phyloP scores from a whole-genome alignment of 2,113 vertebrate genomes.

The Cinclus cinclus region DNA sequence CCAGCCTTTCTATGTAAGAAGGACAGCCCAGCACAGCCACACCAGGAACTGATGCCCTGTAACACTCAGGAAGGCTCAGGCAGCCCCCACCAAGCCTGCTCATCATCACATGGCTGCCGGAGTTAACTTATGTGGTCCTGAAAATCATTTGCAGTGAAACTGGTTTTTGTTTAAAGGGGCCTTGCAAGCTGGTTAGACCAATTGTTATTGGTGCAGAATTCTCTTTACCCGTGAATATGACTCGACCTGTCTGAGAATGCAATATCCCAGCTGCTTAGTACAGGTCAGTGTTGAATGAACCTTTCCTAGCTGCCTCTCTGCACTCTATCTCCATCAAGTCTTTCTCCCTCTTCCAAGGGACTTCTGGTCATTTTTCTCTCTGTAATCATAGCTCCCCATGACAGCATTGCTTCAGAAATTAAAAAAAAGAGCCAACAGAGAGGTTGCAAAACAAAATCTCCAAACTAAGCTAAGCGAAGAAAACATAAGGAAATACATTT shows the following conservation, averaged over 20 bases:
- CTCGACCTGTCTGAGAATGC: background rate
- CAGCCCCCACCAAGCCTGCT: accelerated
- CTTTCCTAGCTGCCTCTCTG: background rate
- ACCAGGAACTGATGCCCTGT: background rate
- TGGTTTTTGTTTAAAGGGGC: background rate
- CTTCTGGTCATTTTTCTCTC: background rate
- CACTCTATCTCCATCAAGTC: background rate
- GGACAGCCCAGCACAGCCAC: background rate
- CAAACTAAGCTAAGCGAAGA: background rate
- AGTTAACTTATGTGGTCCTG: background rate
- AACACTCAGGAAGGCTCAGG: background rate
- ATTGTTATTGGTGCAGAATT: background rate
- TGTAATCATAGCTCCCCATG: background rate
- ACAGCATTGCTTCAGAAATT: background rate
- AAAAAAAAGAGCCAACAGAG: background rate
- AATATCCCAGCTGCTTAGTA: background rate
- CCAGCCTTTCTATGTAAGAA: background rate
- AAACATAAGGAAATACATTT: accelerated
- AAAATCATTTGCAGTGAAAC: background rate
- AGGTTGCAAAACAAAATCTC: background rate
- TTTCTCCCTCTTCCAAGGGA: background rate
- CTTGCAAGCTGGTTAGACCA: background rate
- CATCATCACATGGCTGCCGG: accelerated
- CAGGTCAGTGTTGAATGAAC: background rate
- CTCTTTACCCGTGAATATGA: background rate